These are phyloP conservation scores for Petrolisthes manimaculis DNA, from an alignment of 2,888 invertebrate species.

Conservation along the genomic window DNA sequence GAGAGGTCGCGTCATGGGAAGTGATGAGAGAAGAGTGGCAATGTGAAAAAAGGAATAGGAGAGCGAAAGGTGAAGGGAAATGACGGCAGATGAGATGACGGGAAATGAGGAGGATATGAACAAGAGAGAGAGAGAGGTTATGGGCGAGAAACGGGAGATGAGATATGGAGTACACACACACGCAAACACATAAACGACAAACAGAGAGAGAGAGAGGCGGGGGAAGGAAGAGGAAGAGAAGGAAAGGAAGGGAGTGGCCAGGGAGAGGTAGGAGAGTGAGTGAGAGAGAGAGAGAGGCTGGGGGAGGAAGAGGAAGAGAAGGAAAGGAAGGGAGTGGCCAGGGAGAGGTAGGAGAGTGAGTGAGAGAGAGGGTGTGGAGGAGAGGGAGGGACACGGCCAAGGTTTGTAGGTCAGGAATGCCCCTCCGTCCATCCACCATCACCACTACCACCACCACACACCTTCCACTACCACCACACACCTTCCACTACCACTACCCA, in stretches of 20 bases:
- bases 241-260: not conserved
- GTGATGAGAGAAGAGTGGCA: too few species aligned
- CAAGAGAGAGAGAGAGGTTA: not conserved
- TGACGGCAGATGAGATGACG: too few species aligned
- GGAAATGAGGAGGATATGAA: not conserved
- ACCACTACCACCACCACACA: not conserved
- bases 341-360: not conserved
- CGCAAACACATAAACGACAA: too few species aligned
- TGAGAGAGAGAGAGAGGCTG: not conserved
- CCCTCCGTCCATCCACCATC: not conserved
- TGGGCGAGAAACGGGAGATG: too few species aligned
- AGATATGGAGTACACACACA: not conserved
- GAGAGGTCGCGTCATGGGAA: not conserved
- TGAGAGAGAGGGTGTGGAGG: not conserved
- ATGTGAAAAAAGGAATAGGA: too few species aligned
- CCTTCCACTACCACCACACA: not conserved
- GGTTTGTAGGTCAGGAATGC: constrained; percentile 39
- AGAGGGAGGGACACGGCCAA: constrained; percentile 25
- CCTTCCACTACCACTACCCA: not conserved
- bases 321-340: not conserved
- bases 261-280: not conserved
- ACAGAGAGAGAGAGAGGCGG: not conserved
- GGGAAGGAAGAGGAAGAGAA: not conserved
- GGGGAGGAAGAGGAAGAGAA: not conserved
- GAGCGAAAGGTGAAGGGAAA: too few species aligned